These are phyloP conservation scores for Urocolius indicus DNA, from an alignment of 2,113 vertebrate genomes.

Conservation along the genomic window DNA sequence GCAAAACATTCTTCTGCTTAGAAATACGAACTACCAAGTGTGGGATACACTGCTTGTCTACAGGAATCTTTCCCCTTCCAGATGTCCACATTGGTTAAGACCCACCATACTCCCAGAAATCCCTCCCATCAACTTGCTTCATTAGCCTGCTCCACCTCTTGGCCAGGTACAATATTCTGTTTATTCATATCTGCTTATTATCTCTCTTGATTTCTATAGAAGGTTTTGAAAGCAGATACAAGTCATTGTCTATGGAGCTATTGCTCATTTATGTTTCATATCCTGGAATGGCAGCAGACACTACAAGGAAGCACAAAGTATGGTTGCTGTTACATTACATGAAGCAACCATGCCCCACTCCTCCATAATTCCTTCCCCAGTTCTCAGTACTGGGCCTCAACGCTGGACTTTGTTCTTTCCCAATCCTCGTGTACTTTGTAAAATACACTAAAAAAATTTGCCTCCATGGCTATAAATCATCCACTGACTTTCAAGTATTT, in stretches of 20 bases:
- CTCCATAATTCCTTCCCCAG: background rate
- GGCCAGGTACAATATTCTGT: background rate
- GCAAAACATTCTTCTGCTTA: background rate
- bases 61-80: background rate
- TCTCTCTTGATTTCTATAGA: background rate
- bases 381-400: background rate
- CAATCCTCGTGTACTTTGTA: background rate
- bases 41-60: accelerated
- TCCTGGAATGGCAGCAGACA: background rate
- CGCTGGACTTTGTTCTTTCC: background rate
- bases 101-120: background rate
- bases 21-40: accelerated
- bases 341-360: background rate
- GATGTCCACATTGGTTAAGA: background rate
- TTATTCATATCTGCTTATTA: accelerated
- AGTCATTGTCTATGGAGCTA: background rate
- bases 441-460: background rate
- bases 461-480: background rate
- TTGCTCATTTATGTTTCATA: accelerated
- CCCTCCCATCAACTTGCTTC: background rate
- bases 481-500: background rate
- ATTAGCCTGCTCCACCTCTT: background rate
- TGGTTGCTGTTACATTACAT: background rate
- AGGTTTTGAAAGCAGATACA: background rate
- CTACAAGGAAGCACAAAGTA: too few species aligned